Evolutionary conservation across 2,888 invertebrate species (phyloP).

Genomic region (Chromoteleia sp.): DNA sequence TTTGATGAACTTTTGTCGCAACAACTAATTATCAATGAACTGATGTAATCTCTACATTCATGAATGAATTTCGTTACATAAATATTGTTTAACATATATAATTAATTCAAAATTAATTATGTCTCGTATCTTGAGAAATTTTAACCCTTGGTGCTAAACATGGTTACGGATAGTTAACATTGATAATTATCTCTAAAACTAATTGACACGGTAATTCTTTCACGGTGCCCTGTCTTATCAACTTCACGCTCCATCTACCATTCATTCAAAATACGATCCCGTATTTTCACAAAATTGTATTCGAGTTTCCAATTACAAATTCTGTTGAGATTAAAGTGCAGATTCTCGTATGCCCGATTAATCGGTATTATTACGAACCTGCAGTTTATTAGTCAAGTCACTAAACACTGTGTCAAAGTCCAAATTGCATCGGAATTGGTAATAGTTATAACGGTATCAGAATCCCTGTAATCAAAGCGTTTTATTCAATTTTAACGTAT

Average conservation of each 20-base stretch:
- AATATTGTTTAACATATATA: slow-evolving; percentile 8
- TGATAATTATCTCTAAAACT: slow-evolving; percentile 32
- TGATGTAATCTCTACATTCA: neutral
- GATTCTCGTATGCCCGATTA: slow-evolving; percentile 44
- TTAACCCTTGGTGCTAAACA: slow-evolving; percentile 1
- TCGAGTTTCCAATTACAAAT: slow-evolving; percentile 52
- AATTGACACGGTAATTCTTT: slow-evolving; percentile 13
- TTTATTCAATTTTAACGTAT: slow-evolving; percentile 35
- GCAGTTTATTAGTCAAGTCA: slow-evolving; percentile 61
- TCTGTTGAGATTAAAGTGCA: slow-evolving; percentile 37
- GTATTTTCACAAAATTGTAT: slow-evolving; percentile 40
- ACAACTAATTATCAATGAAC: no score
- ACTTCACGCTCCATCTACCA: slow-evolving; percentile 35
- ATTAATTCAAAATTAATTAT: slow-evolving; percentile 7
- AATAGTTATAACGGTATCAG: slow-evolving; percentile 29
- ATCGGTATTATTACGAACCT: slow-evolving; percentile 58
- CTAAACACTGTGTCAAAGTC: slow-evolving; percentile 58
- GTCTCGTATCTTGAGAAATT: neutral
- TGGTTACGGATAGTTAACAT: slow-evolving; percentile 12
- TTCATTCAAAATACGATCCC: slow-evolving; percentile 28
- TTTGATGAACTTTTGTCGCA: no score
- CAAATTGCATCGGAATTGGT: slow-evolving; percentile 38
- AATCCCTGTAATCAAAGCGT: slow-evolving; percentile 22
- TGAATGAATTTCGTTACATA: neutral
- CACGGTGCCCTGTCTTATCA: slow-evolving; percentile 6